Evolutionary conservation across 2,113 vertebrate species (phyloP).

Genomic region (Glaucidium brasilianum): DNA sequence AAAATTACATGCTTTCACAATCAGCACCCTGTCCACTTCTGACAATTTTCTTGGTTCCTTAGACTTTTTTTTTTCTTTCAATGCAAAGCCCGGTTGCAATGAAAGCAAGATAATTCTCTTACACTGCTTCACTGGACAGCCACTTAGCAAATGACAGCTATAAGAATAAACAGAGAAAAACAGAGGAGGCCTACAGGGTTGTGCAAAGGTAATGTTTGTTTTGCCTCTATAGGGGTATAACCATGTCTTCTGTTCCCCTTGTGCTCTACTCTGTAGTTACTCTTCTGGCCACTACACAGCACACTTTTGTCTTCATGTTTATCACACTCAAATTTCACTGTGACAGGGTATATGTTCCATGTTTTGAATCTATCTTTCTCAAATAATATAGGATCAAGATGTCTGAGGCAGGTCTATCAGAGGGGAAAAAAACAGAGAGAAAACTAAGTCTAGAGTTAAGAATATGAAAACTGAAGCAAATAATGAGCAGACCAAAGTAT

Average conservation of each 20-base stretch:
- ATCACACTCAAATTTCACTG: neutral
- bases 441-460: neutral
- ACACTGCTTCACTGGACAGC: neutral
- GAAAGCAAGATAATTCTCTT: neutral
- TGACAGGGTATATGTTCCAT: neutral
- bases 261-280: neutral
- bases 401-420: neutral
- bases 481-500: neutral
- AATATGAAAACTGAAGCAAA: neutral
- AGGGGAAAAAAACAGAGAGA: accelerated
- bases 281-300: neutral
- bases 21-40: neutral
- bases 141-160: neutral
- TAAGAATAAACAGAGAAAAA: neutral
- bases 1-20: neutral
- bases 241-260: neutral
- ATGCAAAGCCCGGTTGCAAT: neutral
- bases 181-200: neutral
- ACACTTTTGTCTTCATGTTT: neutral
- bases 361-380: neutral
- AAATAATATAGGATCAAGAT: neutral
- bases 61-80: neutral
- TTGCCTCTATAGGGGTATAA: neutral
- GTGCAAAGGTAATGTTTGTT: neutral
- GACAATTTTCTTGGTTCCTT: neutral